phyloP scores from a whole-genome alignment of 2,888 invertebrate genomes.

The Gandaritis pyraliata region DNA sequence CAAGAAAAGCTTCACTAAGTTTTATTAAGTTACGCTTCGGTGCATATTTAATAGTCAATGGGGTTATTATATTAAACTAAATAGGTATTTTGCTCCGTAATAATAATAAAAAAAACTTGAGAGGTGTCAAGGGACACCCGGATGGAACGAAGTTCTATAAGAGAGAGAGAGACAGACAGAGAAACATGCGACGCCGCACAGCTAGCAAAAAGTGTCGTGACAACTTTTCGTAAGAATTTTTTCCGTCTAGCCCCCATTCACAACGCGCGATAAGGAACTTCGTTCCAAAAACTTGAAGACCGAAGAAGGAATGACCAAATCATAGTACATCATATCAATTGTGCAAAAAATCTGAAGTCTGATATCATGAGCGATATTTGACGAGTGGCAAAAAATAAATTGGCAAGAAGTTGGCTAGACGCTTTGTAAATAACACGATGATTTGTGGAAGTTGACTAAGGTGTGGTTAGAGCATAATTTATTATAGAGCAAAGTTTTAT shows the following conservation, averaged over 20 bases:
- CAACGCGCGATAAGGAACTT: too few relatives aligned
- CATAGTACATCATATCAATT: slow-evolving; percentile 28
- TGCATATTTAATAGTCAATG: background rate
- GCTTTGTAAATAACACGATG: slow-evolving; percentile 2
- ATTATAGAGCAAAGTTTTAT: background rate
- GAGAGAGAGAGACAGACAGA: too few relatives aligned
- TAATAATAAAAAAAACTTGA: too few relatives aligned
- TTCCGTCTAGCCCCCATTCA: too few relatives aligned
- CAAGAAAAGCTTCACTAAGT: too few relatives aligned
- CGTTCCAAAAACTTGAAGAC: background rate
- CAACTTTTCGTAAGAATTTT: too few relatives aligned
- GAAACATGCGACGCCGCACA: too few relatives aligned
- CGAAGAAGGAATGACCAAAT: slow-evolving; percentile 7
- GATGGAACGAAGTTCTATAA: too few relatives aligned
- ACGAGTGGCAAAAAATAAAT: slow-evolving; percentile 22
- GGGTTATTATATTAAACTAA: too few relatives aligned
- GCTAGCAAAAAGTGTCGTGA: too few relatives aligned
- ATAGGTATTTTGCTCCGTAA: too few relatives aligned
- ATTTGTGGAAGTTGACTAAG: slow-evolving; percentile 11
- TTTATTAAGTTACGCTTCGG: slow-evolving; percentile 1
- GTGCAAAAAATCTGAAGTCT: slow-evolving; percentile 39
- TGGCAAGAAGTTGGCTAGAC: slow-evolving; percentile 12
- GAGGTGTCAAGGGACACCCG: too few relatives aligned
- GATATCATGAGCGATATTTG: slow-evolving; percentile 37
- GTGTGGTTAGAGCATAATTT: slow-evolving; percentile 3